Evolutionary conservation across 2,797 vertebrate genomes (phyloP), one percentile per base, ranked within the genome.

Genomic region (Fistularia commersonii): DNA sequence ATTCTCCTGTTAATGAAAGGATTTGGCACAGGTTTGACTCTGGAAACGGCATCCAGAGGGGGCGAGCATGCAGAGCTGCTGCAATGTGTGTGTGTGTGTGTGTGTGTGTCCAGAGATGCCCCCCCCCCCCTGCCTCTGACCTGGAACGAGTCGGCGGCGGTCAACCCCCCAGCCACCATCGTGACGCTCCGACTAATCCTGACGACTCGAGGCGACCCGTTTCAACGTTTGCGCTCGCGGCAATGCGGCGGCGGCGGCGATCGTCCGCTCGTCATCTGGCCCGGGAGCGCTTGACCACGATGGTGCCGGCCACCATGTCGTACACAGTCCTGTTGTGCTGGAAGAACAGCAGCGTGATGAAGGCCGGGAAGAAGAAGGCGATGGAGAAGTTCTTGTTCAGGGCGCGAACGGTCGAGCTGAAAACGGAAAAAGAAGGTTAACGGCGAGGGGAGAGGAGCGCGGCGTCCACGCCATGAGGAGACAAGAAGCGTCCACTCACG

Each of bases 331-430:
- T 91, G 87, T 99, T 99, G 76, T 99, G 97, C 77, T 99, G 97
- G 81, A 98, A 98, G 86, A 99, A 98, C 59, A 99, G 92, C 66
- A 98, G 88, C 0, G 97, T 99, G 84, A 98, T 95, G 82, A 99
- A 98, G 0, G 97, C 97, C 41, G 97, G 97, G 76, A 99, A 98
- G 83, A 99, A 99, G 54, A 97, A 98, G 59, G 97, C 97, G 61
- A 99, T 99, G 62, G 97, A 98, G 86, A 99, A 98, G 88, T 99
- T 99, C 91, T 99, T 99, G 91, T 98, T 99, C 88, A 99, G 83
- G 65, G 97, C 95, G 87, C 97, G 90, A 61, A 98, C 92, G 9
- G 94, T 93, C 11, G 97, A 99, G 82, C 97, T 99, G 45, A 79
- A 45, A 43, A 14, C 60, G n/a, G 71, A 41, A 46, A n/a, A n/a